A percentile compares a stretch with the other conserved stretches of the same genome.
Evolutionary conservation across 53 echinoderm and acorn worm genomes (phyloP).

Genomic region (Arbacia lixula): DNA sequence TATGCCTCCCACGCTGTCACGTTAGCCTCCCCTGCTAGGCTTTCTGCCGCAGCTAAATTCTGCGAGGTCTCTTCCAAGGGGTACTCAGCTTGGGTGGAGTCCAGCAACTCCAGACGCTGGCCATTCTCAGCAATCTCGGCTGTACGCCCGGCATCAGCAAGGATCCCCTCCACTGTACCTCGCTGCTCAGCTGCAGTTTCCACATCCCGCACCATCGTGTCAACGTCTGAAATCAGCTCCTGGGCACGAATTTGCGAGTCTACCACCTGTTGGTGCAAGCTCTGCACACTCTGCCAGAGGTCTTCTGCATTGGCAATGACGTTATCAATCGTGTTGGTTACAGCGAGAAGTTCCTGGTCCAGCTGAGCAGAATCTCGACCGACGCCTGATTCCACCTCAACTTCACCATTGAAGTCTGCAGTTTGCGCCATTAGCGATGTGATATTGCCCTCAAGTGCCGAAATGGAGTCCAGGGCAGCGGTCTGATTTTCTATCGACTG

Average conservation of each 20-base stretch:
- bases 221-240: slow-evolving; percentile 26
- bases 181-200: slow-evolving; percentile 28
- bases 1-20: slow-evolving; percentile 50
- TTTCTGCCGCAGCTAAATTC: slow-evolving; percentile 39
- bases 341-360: slow-evolving; percentile 21
- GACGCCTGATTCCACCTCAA: slow-evolving; percentile 47
- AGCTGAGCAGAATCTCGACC: slow-evolving; percentile 51
- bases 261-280: neutral
- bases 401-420: slow-evolving; percentile 56
- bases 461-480: slow-evolving; percentile 39
- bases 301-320: slow-evolving; percentile 45
- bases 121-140: slow-evolving; percentile 43
- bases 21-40: slow-evolving; percentile 62
- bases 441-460: slow-evolving; percentile 29
- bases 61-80: slow-evolving; percentile 32
- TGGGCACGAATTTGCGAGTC: slow-evolving; percentile 28
- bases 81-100: slow-evolving; percentile 57
- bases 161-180: slow-evolving; percentile 7
- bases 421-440: neutral
- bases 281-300: slow-evolving; percentile 67
- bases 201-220: neutral
- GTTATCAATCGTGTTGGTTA: slow-evolving; percentile 39
- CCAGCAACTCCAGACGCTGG: slow-evolving; percentile 52
- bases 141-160: neutral
- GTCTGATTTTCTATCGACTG: slow-evolving; percentile 44